phyloP scores from a whole-genome alignment of 2,797 vertebrate genomes.

The Stomatorhinus walkeri region DNA sequence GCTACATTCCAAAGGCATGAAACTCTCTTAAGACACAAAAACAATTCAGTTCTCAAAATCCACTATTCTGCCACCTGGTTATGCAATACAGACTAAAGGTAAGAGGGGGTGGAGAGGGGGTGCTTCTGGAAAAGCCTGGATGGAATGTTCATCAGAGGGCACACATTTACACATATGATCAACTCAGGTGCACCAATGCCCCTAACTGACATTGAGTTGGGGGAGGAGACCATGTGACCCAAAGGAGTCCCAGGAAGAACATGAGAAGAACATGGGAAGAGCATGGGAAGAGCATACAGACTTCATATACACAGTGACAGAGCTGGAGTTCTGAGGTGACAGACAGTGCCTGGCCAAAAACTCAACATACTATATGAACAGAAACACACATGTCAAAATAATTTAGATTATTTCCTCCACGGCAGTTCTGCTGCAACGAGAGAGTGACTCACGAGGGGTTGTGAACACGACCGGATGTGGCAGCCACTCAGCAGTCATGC shows the following conservation, averaged over 20 bases:
- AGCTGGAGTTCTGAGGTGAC: background rate
- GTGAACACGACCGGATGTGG: constrained; percentile 39
- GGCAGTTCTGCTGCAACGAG: background rate
- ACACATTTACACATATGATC: background rate
- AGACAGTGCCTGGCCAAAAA: background rate
- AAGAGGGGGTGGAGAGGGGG: background rate
- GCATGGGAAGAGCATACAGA: background rate
- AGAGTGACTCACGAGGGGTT: constrained; percentile 40
- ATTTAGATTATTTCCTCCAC: background rate
- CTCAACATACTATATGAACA: background rate
- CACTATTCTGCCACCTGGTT: background rate
- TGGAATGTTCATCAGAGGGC: background rate
- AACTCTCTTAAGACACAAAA: background rate
- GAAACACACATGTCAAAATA: background rate
- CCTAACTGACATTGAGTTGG: background rate
- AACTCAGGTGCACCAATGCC: background rate
- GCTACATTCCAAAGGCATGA: background rate
- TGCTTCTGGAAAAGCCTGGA: background rate
- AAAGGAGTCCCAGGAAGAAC: background rate
- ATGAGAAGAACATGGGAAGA: background rate
- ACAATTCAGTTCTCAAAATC: background rate
- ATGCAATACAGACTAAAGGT: background rate
- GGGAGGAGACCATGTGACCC: background rate
- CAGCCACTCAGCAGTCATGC: constrained; percentile 38
- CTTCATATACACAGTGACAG: background rate